Base-by-base conservation (phyloP, 2,888 invertebrate species). In the Apodemia zela region DNA sequence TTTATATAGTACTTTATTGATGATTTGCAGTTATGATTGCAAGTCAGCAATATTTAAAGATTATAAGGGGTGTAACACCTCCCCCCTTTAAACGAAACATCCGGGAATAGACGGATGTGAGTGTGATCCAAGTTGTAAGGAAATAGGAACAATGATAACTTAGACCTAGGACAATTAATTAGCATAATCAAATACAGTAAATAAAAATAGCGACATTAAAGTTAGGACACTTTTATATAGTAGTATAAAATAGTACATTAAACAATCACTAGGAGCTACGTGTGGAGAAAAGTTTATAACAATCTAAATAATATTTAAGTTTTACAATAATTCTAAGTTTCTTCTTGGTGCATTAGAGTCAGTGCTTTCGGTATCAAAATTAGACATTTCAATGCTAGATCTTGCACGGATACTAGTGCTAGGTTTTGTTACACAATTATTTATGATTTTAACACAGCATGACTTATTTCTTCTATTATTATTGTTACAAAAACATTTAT, bases 81-180 rank as follows among this genome's bases (percentile, higher is more conserved):
- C 49, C 49, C 49, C 15, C 49, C 18, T 49, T 49, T 49, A 49
- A 49, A 49, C 49, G 49, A 49, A 49, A 49, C 10, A 49, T 49
- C 7, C 49, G 49, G 49, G 18, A 18, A 18, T 18, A 49, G 11
- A 49, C 45, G 45, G 45, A 45, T 45, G 45, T 45, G 45, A 45
- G 45, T n/a, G 45, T 45, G n/a, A n/a, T 45, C 45, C 45, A 45
- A 45, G 45, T n/a, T 45, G n/a, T n/a, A 45, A 6, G 45, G n/a
- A 45, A 45, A n/a, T 15, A 45, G 45, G 45, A 45, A 15, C 45
- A 47, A 45, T 38, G 38, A 38, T 13, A 38, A 15, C 38, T 38
- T 38, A 45, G 11, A n/a, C 45, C 45, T 45, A 45, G 45, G n/a
- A 45, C n/a, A 45, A 6, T n/a, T 3, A 51, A 51, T 4, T 51